phyloP scores from a whole-genome alignment of 1,140 invertebrate genomes.

The Drosophila kohkoa region DNA sequence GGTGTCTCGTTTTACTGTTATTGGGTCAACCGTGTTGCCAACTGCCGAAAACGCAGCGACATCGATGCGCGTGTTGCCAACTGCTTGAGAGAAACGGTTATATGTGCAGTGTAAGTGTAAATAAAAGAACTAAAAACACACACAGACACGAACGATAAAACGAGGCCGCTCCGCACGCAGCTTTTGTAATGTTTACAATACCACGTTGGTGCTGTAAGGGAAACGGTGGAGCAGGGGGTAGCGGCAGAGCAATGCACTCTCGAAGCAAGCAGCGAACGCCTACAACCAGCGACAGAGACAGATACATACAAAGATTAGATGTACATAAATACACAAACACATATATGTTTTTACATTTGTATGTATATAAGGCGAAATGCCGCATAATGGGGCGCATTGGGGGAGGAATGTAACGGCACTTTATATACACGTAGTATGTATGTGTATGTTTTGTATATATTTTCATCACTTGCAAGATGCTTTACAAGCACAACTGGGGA shows the following conservation, averaged over 20 bases:
- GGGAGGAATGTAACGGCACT: conserved; percentile 62
- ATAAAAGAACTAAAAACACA: conserved; percentile 52
- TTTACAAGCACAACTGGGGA: conserved; percentile 28
- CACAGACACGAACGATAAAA: conserved; percentile 54
- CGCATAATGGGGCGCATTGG: conserved; percentile 72
- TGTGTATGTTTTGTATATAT: conserved; percentile 19
- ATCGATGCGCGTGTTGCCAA: conserved; percentile 45
- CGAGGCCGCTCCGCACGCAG: conserved; percentile 68
- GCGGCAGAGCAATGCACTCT: conserved; percentile 73
- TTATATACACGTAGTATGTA: conserved; percentile 29
- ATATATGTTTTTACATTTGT: conserved; percentile 9
- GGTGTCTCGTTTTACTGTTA: conserved; percentile 60
- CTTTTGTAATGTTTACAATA: conserved; percentile 76
- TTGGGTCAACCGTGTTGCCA: conserved; percentile 79
- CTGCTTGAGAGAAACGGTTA: conserved; percentile 48
- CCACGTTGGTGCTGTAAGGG: conserved; percentile 23
- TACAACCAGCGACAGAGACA: conserved; percentile 26
- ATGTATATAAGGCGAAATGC: conserved; percentile 56
- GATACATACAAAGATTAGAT: conserved; percentile 54
- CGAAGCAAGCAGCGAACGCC: conserved; percentile 36
- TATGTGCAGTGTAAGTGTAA: conserved; percentile 58
- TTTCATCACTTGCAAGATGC: conserved; percentile 51
- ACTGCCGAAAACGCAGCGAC: conserved; percentile 53
- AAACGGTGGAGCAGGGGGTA: conserved; percentile 2
- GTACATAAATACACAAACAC: conserved; percentile 32